Evolutionary conservation across 2,113 vertebrate species (phyloP).

Genomic region (Anguilla rostrata): DNA sequence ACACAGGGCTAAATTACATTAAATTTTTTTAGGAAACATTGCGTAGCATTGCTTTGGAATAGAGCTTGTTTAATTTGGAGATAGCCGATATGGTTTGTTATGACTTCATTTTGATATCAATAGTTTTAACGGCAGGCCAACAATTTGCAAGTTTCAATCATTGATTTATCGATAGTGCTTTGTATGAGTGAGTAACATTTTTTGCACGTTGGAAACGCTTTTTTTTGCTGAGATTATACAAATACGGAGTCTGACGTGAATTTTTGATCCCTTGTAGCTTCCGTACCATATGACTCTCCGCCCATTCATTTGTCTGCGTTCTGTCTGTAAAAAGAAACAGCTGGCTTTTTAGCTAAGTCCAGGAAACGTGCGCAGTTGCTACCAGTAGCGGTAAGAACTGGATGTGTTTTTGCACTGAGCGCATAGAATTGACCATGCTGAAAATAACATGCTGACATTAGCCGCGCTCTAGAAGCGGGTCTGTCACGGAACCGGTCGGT

Average conservation of each 20-base stretch:
- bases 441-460: conserved; percentile 62
- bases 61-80: no score
- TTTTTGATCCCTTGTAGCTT: conserved; percentile 63
- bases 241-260: conserved; percentile 45
- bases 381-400: conserved; percentile 9
- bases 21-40: no score
- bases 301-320: conserved; percentile 35
- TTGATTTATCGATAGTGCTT: no score
- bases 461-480: conserved; percentile 50
- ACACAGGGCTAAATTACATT: no score
- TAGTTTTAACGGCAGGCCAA: no score
- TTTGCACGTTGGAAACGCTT: no score
- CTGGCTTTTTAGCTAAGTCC: conserved; percentile 29
- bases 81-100: no score
- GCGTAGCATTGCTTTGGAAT: no score
- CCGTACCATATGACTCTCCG: conserved; percentile 79
- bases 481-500: conserved; percentile 36
- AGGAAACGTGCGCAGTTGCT: not conserved
- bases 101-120: no score
- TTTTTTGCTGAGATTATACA: not conserved
- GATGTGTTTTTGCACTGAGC: conserved; percentile 42
- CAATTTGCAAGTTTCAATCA: no score
- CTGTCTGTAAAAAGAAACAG: conserved; percentile 8
- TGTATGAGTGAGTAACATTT: no score
- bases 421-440: conserved; percentile 55